Conservation (phyloP, 64 coral and sea anemone genomes). For the Astreopora myriophthalma region DNA sequence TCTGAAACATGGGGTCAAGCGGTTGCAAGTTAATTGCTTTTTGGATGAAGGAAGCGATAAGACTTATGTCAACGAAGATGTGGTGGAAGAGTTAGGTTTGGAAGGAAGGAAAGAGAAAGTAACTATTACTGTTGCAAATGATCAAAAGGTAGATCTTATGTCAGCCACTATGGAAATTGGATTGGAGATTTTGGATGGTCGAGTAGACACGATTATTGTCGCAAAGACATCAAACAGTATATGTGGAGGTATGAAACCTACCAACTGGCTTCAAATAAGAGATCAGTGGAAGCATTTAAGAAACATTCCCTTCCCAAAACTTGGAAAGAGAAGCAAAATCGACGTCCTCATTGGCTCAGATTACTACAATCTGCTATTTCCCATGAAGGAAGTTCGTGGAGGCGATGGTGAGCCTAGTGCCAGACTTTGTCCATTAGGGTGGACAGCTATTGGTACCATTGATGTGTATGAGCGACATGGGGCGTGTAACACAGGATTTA, state of each 20-base stretch:
- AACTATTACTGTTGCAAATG: conserved; percentile 59
- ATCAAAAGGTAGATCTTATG: conserved; percentile 19
- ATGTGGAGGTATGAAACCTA: conserved; percentile 56
- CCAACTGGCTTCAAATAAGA: conserved; percentile 16
- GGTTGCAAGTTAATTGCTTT: conserved; percentile 14
- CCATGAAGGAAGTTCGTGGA: conserved; percentile 18
- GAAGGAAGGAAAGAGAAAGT: conserved; percentile 9
- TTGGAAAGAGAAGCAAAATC: conserved; percentile 2
- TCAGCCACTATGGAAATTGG: neutral
- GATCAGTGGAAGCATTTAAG: conserved; percentile 18
- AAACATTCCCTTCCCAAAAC: neutral
- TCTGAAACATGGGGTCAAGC: conserved; percentile 9
- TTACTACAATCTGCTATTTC: conserved; percentile 28
- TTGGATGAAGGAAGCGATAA: conserved; percentile 30
- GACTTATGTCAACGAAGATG: conserved; percentile 46
- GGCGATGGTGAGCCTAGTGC: neutral
- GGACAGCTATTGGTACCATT: conserved; percentile 41
- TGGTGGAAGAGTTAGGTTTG: conserved; percentile 27
- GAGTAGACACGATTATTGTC: conserved; percentile 46
- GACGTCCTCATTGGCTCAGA: conserved; percentile 13
- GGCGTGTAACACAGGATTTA: too few relatives aligned
- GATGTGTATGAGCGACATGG: too few relatives aligned
- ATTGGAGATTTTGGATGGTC: conserved; percentile 5
- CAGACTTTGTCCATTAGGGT: conserved; percentile 34
- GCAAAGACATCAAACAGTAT: conserved; percentile 46